These are phyloP conservation scores for Hozukius guyotensis DNA, from an alignment of 2,797 vertebrate species.

Conservation along the genomic window DNA sequence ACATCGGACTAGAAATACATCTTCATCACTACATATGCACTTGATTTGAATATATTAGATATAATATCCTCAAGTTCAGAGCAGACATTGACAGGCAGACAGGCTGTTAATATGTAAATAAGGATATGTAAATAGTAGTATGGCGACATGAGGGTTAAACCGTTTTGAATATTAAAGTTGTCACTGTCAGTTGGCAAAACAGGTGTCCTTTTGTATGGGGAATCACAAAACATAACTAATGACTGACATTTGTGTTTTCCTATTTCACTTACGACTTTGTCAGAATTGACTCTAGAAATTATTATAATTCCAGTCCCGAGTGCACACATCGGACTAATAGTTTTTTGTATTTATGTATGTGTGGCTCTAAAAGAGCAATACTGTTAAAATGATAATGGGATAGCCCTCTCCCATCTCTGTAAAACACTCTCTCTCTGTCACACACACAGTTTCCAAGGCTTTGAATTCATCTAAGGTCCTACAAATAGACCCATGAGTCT, in stretches of 20 bases:
- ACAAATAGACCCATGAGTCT: conserved; percentile 60
- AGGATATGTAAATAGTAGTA: not conserved
- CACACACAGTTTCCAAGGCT: not conserved
- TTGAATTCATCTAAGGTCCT: conserved; percentile 33
- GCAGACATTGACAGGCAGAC: not conserved
- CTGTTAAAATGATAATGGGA: conserved; percentile 2
- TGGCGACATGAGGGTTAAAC: not conserved
- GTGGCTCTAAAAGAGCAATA: not conserved
- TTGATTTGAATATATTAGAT: not conserved
- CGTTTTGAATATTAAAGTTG: not conserved
- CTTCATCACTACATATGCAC: not conserved
- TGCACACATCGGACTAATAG: not conserved
- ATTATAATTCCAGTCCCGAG: not conserved
- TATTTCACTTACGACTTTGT: not conserved
- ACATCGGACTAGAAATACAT: not conserved
- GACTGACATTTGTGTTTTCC: not conserved
- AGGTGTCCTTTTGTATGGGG: not conserved
- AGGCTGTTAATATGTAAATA: conserved; percentile 19
- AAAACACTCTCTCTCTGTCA: not conserved
- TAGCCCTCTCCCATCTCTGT: not conserved
- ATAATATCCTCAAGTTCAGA: not conserved
- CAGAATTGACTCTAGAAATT: not conserved
- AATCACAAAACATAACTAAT: not conserved
- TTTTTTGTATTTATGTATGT: not conserved
- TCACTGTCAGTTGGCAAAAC: not conserved